Base-by-base conservation (phyloP, 2,888 invertebrate genomes). In the Callosobruchus maculatus region DNA sequence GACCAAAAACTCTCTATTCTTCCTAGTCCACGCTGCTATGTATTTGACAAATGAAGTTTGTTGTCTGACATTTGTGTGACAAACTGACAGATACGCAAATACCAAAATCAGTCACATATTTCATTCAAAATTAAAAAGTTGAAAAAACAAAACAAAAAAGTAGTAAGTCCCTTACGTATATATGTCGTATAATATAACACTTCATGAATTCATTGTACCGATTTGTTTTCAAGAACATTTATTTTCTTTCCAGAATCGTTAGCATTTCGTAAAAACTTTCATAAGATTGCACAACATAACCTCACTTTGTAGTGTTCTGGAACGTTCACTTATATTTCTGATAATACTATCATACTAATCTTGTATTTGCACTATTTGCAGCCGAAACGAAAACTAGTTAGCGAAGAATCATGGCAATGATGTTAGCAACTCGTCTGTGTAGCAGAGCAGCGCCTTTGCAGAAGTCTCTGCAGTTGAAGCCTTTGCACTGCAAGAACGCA, bases 381-480 rank as follows among this genome's bases (percentile, higher is more conserved):
- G 49, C 49, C 13, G 49, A 49, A 49, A 49, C 49, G 49, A 49
- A 13, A 49, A 49, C 49, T 49, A 1, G 13, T 13, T 18, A 26
- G 49, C 13, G 13, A 49, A 5, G 49, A 49, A 71, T 18, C 2
- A 84, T 87, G 87, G 83, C 86, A 73, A 79, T 85, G 70, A 77
- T 86, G 77, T 74, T 86, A 77, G 81, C 82, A 71, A 80, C 83
- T 18, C 82, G 84, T 76, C 74, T 87, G 21, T 85, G 85, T 73
- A 49, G 49, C 49, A 81, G 83, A 72, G 78, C 82, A 4, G 78
- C 84, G 5, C 78, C 78, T 22, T 87, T 89, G 18, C 88, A 88
- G 80, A 87, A 74, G 67, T 71, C 73, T 30, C 70, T 86, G 79
- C 86, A 87, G 71, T 26, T 71, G 88, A 89, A 4, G 66, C 88